Evolutionary conservation across 1,140 invertebrate genomes (phyloP).

Genomic region (Dryas iulia): DNA sequence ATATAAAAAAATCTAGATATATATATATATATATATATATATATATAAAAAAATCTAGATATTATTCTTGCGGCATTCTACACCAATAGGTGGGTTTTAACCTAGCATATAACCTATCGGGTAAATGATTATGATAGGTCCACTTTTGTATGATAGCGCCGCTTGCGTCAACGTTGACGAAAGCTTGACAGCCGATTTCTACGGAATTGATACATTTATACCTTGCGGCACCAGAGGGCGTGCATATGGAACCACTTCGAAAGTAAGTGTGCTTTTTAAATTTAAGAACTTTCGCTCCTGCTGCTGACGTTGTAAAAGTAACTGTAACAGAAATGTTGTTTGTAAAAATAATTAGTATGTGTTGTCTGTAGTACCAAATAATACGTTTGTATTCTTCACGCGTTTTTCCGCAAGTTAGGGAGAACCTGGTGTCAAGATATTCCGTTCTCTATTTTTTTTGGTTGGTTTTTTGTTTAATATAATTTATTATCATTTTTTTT

Average conservation of each 20-base stretch:
- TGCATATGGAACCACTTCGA: not conserved
- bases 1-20: not conserved
- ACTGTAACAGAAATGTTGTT: slow-evolving; percentile 1
- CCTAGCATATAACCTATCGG: not conserved
- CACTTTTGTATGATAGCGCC: not conserved
- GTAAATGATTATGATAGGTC: not conserved
- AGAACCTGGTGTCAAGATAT: no score
- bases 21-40: no score
- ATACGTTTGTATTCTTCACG: no score
- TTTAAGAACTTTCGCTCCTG: not conserved
- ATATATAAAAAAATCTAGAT: not conserved
- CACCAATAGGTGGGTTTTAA: not conserved
- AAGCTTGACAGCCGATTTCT: not conserved
- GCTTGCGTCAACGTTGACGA: not conserved
- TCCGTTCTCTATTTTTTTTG: no score
- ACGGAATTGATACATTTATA: not conserved
- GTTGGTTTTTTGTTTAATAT: no score
- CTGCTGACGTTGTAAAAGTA: not conserved
- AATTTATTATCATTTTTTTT: no score
- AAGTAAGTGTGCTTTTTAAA: not conserved
- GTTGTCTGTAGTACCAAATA: no score
- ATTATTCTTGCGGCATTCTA: not conserved
- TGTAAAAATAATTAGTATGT: not conserved
- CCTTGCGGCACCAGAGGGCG: not conserved
- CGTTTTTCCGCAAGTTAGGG: no score